A percentile compares a stretch with the other conserved stretches of the same genome.
These are phyloP conservation scores for Drosophila sechellia DNA, from an alignment of 1,140 invertebrate species.

Conservation along the genomic window DNA sequence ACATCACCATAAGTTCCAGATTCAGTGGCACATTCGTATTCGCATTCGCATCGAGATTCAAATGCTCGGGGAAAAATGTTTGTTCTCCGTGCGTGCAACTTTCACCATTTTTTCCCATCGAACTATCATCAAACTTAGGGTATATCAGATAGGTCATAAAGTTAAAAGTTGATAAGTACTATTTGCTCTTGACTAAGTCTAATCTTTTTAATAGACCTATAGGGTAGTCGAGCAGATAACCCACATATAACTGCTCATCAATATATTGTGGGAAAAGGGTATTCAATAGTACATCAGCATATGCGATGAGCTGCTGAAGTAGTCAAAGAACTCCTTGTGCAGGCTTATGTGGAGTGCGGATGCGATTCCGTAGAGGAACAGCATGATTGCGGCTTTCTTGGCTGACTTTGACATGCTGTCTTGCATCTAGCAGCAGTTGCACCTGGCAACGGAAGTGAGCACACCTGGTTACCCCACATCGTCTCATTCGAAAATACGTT, in stretches of 20 bases:
- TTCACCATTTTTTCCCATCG: conserved; percentile 13
- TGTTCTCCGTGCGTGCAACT: conserved; percentile 14
- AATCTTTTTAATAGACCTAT: too few species aligned
- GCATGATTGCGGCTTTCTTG: conserved; percentile 64
- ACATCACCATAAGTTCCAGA: conserved; percentile 19
- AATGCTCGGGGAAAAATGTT: conserved; percentile 8
- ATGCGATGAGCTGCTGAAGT: neutral
- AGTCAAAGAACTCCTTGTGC: conserved; percentile 11
- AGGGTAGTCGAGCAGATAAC: too few species aligned
- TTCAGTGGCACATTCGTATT: neutral
- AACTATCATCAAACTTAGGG: conserved; percentile 1
- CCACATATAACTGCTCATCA: too few species aligned
- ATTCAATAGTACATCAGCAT: neutral
- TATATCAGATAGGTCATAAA: neutral
- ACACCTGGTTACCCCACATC: neutral
- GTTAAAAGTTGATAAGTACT: neutral
- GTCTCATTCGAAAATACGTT: conserved; percentile 7
- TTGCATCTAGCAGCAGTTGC: conserved; percentile 36
- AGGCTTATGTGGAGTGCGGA: neutral
- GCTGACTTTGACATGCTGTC: conserved; percentile 62
- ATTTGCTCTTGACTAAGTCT: too few species aligned
- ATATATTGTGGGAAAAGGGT: neutral
- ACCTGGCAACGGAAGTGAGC: conserved; percentile 43
- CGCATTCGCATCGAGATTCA: neutral
- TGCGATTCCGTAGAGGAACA: conserved; percentile 8